Conservation (phyloP, 2,113 vertebrate genomes). For the Pteruthius melanotis region DNA sequence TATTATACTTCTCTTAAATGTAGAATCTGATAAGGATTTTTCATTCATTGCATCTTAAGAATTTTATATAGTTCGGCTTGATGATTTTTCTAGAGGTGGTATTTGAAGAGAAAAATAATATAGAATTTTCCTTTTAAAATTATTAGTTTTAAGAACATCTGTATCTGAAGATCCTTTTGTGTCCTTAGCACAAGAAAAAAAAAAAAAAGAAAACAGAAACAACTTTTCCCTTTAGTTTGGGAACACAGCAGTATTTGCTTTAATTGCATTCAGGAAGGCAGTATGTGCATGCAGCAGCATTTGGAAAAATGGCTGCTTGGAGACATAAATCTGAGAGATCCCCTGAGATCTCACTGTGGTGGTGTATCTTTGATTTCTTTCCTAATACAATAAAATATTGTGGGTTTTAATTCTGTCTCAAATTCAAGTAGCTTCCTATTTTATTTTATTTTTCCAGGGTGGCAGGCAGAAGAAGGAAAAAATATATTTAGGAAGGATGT, state of each 20-base stretch:
- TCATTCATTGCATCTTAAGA: not conserved
- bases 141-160: not conserved
- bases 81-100: not conserved
- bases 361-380: not conserved
- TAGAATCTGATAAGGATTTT: not conserved
- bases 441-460: not conserved
- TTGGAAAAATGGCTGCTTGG: constrained; percentile 21
- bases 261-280: not conserved
- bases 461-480: not conserved
- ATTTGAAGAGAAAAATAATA: not conserved
- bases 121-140: not conserved
- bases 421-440: not conserved
- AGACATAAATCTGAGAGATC: not conserved
- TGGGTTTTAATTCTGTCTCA: not conserved
- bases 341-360: not conserved
- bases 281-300: not conserved
- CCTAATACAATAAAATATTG: not conserved
- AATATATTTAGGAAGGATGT: not conserved
- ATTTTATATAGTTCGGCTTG: not conserved
- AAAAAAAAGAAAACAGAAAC: not conserved
- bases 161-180: not conserved
- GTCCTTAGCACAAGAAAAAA: not conserved
- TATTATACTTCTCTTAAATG: not conserved
- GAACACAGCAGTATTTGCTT: not conserved
- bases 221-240: not conserved